phyloP scores from a whole-genome alignment of 1,140 invertebrate genomes.

The Zaprionus ornatus region DNA sequence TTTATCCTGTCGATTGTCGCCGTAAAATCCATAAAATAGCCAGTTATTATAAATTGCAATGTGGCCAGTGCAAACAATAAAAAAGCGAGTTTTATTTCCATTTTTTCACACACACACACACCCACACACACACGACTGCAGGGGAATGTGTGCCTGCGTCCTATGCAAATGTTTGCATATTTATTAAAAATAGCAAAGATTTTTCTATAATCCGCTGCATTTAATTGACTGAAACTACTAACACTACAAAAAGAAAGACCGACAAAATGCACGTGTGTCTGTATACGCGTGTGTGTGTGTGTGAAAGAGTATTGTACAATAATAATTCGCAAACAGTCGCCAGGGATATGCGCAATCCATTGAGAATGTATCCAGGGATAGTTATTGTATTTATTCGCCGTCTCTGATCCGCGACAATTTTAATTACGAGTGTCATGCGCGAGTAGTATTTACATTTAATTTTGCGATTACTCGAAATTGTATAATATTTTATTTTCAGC shows the following conservation, averaged over 20 bases:
- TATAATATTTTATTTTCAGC: slow-evolving; percentile 15
- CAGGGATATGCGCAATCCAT: slow-evolving; percentile 22
- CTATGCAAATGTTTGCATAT: slow-evolving; percentile 71
- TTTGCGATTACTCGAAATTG: slow-evolving; percentile 29
- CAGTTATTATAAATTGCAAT: slow-evolving; percentile 64
- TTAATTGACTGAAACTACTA: slow-evolving; percentile 75
- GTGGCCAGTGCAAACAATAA: slow-evolving; percentile 47
- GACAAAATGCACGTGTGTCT: neutral
- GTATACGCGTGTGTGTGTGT: neutral
- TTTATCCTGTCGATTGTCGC: slow-evolving; percentile 74
- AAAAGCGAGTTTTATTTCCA: slow-evolving; percentile 7
- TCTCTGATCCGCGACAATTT: slow-evolving; percentile 37
- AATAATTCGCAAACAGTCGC: slow-evolving; percentile 14
- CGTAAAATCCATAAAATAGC: slow-evolving; percentile 66
- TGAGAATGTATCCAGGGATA: slow-evolving; percentile 16
- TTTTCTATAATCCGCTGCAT: slow-evolving; percentile 72
- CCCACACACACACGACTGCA: neutral
- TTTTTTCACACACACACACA: slow-evolving; percentile 28
- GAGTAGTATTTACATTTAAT: slow-evolving; percentile 46
- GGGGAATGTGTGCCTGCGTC: slow-evolving; percentile 20
- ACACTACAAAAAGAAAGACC: slow-evolving; percentile 38
- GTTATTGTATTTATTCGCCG: slow-evolving; percentile 35
- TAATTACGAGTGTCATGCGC: slow-evolving; percentile 33
- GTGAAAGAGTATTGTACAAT: neutral
- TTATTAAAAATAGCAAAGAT: slow-evolving; percentile 74